phyloP scores from a whole-genome alignment of 1,140 invertebrate species.

The Penaeus japonicus region DNA sequence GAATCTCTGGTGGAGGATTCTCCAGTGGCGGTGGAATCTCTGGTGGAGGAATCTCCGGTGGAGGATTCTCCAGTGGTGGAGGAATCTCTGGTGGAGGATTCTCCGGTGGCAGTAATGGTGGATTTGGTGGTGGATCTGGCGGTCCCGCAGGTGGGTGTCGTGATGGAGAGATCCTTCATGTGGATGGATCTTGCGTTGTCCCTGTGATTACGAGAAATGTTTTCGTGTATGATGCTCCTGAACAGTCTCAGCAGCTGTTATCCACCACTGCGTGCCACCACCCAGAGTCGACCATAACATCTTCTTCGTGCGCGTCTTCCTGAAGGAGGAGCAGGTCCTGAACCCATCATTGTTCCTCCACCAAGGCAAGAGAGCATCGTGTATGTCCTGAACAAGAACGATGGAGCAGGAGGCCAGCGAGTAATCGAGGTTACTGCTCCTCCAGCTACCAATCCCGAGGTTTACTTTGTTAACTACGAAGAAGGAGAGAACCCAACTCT shows the following conservation, averaged over 20 bases:
- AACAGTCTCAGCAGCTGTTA: background rate
- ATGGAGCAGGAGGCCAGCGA: background rate
- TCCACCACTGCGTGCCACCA: background rate
- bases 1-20: no score
- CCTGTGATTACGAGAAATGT: background rate
- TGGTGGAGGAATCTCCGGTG: no score
- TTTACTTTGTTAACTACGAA: slow-evolving; percentile 23
- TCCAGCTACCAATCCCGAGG: background rate
- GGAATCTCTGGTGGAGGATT: no score
- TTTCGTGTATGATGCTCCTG: background rate
- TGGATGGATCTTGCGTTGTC: slow-evolving; percentile 7
- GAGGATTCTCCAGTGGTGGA: no score
- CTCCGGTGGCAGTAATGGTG: no score
- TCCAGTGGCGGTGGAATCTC: no score
- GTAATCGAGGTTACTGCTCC: background rate
- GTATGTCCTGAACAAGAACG: slow-evolving; percentile 4
- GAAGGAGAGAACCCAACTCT: background rate
- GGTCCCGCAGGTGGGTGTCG: background rate
- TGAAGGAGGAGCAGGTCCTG: background rate
- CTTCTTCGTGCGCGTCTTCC: slow-evolving; percentile 10
- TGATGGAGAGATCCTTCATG: background rate
- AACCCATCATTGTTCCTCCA: slow-evolving; percentile 13
- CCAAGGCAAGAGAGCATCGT: slow-evolving; percentile 2
- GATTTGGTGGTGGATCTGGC: no score
- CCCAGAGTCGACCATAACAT: slow-evolving; percentile 9